Percentiles rank a stretch among this genome's conserved stretches.
phyloP scores from a whole-genome alignment of 1,140 invertebrate genomes.

The Macrosteles quadrilineatus region DNA sequence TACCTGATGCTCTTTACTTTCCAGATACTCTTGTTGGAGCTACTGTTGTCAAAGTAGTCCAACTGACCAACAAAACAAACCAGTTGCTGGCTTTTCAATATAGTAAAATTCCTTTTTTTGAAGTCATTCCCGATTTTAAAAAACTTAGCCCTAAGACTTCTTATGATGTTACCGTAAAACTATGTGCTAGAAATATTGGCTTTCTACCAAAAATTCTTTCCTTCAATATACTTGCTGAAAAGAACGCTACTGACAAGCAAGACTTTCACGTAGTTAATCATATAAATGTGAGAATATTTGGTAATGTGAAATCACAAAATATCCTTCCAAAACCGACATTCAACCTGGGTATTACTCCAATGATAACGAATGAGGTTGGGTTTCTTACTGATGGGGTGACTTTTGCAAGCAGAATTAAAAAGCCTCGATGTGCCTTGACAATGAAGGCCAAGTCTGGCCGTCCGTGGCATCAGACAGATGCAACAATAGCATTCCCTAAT shows the following conservation, averaged over 20 bases:
- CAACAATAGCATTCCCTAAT: constrained; percentile 19
- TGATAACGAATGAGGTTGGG: constrained; percentile 13
- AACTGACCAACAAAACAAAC: too few relatives aligned
- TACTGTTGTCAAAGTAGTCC: too few relatives aligned
- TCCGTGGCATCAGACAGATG: neutral
- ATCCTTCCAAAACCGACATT: neutral
- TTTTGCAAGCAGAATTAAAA: neutral
- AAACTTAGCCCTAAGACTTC: too few relatives aligned
- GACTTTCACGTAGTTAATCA: neutral
- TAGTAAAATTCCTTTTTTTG: too few relatives aligned
- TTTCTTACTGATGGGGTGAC: constrained; percentile 7
- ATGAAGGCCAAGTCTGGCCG: neutral
- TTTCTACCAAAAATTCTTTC: neutral
- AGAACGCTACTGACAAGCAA: neutral
- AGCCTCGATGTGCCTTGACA: neutral
- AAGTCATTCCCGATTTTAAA: too few relatives aligned
- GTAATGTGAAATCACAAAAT: neutral
- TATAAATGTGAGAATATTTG: neutral
- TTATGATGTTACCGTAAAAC: too few relatives aligned
- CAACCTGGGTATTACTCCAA: constrained; percentile 7
- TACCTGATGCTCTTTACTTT: neutral
- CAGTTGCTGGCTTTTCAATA: too few relatives aligned
- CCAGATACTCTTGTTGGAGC: neutral
- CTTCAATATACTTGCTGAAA: neutral
- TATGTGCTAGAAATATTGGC: neutral